phyloP scores from a whole-genome alignment of 2,113 vertebrate species.

The Trematomus loennbergii region DNA sequence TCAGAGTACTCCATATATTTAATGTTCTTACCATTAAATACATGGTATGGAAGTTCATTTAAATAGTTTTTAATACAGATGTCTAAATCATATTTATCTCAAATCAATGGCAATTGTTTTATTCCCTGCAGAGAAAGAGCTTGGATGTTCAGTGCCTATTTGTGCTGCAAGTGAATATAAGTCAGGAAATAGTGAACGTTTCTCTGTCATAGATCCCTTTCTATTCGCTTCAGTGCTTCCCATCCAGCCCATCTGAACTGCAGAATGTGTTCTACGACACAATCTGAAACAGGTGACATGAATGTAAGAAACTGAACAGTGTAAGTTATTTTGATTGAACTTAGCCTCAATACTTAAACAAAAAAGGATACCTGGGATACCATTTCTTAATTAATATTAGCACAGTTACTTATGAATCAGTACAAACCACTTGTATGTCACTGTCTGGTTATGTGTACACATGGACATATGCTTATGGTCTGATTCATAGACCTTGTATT shows the following conservation, averaged over 20 bases:
- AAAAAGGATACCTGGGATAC: not conserved
- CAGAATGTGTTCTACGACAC: slow-evolving; percentile 1
- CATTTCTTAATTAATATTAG: not conserved
- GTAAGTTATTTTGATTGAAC: not conserved
- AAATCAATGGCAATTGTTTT: not conserved
- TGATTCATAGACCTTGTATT: too few species aligned
- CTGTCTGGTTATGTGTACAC: too few species aligned
- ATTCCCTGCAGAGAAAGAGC: not conserved
- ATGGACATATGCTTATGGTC: too few species aligned
- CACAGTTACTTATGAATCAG: not conserved
- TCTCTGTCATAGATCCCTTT: slow-evolving; percentile 5
- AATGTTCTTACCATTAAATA: not conserved
- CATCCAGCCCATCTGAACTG: slow-evolving; percentile 11
- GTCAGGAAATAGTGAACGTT: slow-evolving; percentile 17
- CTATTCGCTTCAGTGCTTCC: slow-evolving; percentile 27
- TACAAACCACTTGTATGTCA: not conserved
- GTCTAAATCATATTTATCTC: not conserved
- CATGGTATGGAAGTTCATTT: not conserved
- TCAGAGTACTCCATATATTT: not conserved
- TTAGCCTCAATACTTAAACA: not conserved
- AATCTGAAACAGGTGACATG: slow-evolving; percentile 10
- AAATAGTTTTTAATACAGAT: not conserved
- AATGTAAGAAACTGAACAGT: slow-evolving; percentile 9
- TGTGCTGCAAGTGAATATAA: not conserved
- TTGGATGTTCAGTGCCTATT: not conserved